phyloP scores from a whole-genome alignment of 2,113 vertebrate genomes.

The Sciurus niger region DNA sequence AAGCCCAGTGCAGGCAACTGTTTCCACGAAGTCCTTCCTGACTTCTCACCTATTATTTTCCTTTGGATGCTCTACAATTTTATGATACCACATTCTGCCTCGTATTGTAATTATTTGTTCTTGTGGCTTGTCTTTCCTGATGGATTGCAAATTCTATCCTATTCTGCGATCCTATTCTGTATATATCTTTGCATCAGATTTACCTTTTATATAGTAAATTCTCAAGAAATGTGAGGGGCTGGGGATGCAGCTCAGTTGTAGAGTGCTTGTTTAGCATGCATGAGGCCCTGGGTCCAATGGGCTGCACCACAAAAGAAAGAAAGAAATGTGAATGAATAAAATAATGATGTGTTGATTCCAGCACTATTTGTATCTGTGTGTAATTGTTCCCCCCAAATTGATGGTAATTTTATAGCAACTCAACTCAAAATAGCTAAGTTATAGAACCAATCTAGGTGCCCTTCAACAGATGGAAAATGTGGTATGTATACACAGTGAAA shows the following conservation, averaged over 20 bases:
- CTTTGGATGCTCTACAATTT: not conserved
- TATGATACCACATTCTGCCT: not conserved
- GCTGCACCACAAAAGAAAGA: not conserved
- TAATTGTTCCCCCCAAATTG: slow-evolving; percentile 31
- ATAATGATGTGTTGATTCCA: not conserved
- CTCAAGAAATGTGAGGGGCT: not conserved
- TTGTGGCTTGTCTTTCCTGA: not conserved
- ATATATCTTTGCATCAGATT: not conserved
- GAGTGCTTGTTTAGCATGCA: not conserved
- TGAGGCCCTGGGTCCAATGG: not conserved
- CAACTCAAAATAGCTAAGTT: no score
- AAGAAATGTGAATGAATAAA: not conserved
- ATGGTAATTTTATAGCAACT: not conserved
- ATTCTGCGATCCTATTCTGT: not conserved
- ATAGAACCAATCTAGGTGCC: no score
- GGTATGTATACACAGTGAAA: no score
- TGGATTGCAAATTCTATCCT: not conserved
- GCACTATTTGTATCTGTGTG: not conserved
- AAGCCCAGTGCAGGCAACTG: not conserved
- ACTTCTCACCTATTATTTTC: not conserved
- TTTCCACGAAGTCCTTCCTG: not conserved
- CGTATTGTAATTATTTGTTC: not conserved
- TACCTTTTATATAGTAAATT: not conserved
- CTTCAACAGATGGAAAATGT: no score
- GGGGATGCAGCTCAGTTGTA: not conserved